phyloP scores from a whole-genome alignment of 2,797 vertebrate genomes.

The Triplophysa yarkandensis region DNA sequence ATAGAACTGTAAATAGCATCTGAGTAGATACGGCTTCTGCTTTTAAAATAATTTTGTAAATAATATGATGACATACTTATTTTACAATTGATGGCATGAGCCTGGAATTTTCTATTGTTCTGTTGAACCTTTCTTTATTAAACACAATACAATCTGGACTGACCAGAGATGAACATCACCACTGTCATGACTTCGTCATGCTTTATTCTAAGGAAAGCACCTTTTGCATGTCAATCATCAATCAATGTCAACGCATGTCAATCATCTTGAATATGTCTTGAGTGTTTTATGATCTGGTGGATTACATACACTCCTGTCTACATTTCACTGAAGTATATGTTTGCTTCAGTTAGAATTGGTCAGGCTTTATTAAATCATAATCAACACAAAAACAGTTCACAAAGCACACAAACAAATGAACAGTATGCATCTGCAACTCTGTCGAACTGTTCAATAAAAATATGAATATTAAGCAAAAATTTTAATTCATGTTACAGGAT shows the following conservation, averaged over 20 bases:
- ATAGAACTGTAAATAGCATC: constrained; percentile 85
- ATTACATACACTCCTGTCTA: neutral
- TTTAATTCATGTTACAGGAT: neutral
- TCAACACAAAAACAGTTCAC: neutral
- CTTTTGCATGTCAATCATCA: constrained; percentile 59
- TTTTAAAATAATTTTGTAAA: constrained; percentile 69
- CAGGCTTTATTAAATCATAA: neutral
- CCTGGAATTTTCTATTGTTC: constrained; percentile 69
- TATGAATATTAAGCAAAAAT: neutral
- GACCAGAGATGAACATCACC: constrained; percentile 59
- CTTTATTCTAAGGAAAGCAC: no score
- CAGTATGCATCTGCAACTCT: neutral
- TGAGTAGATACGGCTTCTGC: constrained; percentile 58
- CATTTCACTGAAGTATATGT: no score
- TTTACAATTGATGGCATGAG: constrained; percentile 62
- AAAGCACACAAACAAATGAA: neutral
- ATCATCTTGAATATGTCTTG: constrained; percentile 38
- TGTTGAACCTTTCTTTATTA: constrained; percentile 63
- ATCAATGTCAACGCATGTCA: no score
- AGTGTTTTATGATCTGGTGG: neutral
- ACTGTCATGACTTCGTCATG: constrained; percentile 47
- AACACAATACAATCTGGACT: constrained; percentile 61
- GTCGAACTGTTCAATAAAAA: neutral
- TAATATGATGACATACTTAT: constrained; percentile 66
- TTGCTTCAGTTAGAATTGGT: no score